Evolutionary conservation across 2,113 vertebrate species (phyloP), one percentile per base, ranked within the genome.

Genomic region (Barbus barbus): DNA sequence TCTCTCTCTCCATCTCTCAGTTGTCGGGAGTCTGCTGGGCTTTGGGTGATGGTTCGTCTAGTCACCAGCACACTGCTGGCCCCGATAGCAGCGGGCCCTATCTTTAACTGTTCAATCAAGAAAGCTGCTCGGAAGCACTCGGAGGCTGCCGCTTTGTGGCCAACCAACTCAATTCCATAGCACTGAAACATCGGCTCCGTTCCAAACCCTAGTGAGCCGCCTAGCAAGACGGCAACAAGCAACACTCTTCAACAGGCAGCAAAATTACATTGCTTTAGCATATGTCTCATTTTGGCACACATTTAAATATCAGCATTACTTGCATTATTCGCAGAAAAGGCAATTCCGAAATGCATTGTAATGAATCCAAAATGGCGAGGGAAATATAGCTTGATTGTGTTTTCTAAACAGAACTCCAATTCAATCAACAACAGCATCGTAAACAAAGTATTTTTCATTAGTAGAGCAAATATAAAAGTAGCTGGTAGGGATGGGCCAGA

Each of bases 1-100:
- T 90, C 92, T 81, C 80, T 92, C 90, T 91, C 91, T 91, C 90
- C 58, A 33, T 41, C 24, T 65, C 72, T 84, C 87, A 89, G 90
- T 89, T 90, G 61, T 38, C 16, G 8, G 38, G 63, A 58, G 51
- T 75, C 58, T 71, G 48, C 67, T 44, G 61, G 77, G 75, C 72
- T 56, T 56, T 48, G 38, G 58, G 71, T 75, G 80, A 79, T 69
- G 58, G 46, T 65, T 63, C 9, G 31, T 65, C 46, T 78, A 60
- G 74, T 28, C 31, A 20, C 71, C 61, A 56, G 48, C 74, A 78
- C 28, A 46, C 26, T 51, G n/a, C 61, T 81, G 76, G 83, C 84
- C 86, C 82, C 24, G 9, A 28, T 31, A 78, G 78, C 79, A 78
- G 71, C 46, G 53, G 16, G n/a, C 33, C 33, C 82, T 80, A 44